Base-by-base conservation (phyloP, 2,888 invertebrate genomes). In the Diadromus collaris region DNA sequence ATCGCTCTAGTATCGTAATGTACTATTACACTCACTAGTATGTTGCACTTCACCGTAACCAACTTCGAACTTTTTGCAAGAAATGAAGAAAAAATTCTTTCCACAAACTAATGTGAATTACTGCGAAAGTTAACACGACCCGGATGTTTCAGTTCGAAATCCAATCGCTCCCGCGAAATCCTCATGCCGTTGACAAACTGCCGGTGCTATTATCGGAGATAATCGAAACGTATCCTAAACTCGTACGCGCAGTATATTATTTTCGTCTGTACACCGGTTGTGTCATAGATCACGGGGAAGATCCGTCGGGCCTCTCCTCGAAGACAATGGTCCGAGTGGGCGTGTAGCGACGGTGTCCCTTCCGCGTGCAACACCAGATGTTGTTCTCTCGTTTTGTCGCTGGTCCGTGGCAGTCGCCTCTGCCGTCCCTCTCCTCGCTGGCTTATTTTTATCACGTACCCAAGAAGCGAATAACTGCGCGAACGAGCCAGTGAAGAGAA, bases 371-470 rank as follows among this genome's bases (percentile, higher is more conserved):
- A 65, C 69, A 63, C 70, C 76, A 75, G 79, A 75, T 79, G 75
- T 70, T 56, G 54, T 46, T 64, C 60, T 64, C 61, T 67, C 48
- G 56, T 63, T 63, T 38, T 54, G 48, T 68, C 29, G 27, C 44
- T 10, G 41, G 9, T 54, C 7, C 24, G 38, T 21, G 51, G 24
- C 24, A 38, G 16, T 27, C 38, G 56, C 41, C 44, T 32, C 51
- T 44, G 29, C 13, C 51, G 29, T 46, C 29, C 46, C 65, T 13
- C 38, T 68, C 19, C 32, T 21, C 58, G 68, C 38, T 48, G 79
- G 72, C 65, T 74, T 77, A 80, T 65, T 80, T 74, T 80, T 70
- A 73, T 80, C 78, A 54, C 69, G 69, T 72, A 73, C 72, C 70
- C 58, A 68, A 64, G 60, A 60, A 68, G 76, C 69, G 69, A 76